Conservation (phyloP, 2,113 vertebrate genomes). For the Tragelaphus strepsiceros region DNA sequence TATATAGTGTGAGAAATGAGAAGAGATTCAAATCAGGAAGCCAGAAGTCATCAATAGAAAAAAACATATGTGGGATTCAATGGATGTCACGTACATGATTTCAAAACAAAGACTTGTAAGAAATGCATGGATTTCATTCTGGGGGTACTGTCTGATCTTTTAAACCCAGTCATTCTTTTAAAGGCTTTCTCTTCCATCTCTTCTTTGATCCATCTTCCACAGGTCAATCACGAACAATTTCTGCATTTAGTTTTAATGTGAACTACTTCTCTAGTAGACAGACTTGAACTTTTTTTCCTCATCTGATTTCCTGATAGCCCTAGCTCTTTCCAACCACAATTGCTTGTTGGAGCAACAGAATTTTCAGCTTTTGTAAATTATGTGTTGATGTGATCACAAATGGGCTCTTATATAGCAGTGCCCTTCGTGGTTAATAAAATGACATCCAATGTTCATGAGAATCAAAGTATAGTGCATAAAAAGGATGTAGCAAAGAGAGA, state of each 20-base stretch:
- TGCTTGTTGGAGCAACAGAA: constrained; percentile 11
- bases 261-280: constrained; percentile 39
- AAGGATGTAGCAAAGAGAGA: constrained; percentile 39
- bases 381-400: constrained; percentile 42
- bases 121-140: constrained; percentile 59
- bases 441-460: constrained; percentile 51
- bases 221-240: constrained; percentile 43
- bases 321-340: constrained; percentile 46
- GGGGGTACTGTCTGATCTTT: constrained; percentile 47
- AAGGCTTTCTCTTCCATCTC: constrained; percentile 60
- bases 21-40: constrained; percentile 51
- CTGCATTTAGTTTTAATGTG: constrained; percentile 35
- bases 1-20: constrained; percentile 57
- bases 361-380: constrained; percentile 48
- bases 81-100: constrained; percentile 67
- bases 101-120: constrained; percentile 70
- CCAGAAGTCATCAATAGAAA: constrained; percentile 42
- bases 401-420: not conserved
- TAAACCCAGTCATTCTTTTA: constrained; percentile 47
- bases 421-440: not conserved
- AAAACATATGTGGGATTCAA: constrained; percentile 50
- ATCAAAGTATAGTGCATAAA: constrained; percentile 37
- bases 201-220: constrained; percentile 65
- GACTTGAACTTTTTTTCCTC: constrained; percentile 9
- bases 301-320: constrained; percentile 37